Conservation (phyloP, 2,888 invertebrate species). For the Loripinus fragilis region DNA sequence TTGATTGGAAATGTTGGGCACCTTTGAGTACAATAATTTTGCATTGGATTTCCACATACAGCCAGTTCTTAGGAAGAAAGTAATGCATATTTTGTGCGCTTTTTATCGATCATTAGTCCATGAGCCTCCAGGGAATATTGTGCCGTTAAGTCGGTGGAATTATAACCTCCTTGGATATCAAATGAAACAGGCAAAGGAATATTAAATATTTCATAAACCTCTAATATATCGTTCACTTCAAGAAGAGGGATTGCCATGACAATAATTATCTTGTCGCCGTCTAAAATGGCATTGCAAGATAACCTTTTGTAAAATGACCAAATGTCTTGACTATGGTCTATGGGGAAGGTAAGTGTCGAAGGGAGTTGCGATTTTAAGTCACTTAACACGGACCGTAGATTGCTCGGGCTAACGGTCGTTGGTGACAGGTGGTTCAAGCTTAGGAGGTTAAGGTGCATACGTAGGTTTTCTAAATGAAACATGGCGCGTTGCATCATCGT, state of each 20-base stretch:
- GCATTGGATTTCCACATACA: not conserved
- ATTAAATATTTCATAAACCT: not conserved
- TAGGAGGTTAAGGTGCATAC: conserved; percentile 23
- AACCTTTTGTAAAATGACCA: conserved; percentile 30
- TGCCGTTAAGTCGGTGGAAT: not conserved
- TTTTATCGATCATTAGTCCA: not conserved
- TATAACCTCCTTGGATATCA: not conserved
- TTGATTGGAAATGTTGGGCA: not conserved
- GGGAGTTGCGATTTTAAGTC: conserved; percentile 25
- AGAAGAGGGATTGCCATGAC: not conserved
- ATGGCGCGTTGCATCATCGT: not conserved
- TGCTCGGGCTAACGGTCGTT: conserved; percentile 15
- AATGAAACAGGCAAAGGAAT: not conserved
- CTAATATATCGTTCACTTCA: not conserved
- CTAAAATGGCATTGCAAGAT: conserved; percentile 9
- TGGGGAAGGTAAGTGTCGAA: conserved; percentile 15
- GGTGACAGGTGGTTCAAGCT: conserved; percentile 10
- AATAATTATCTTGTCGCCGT: conserved; percentile 16
- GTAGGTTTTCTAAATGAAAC: conserved; percentile 18
- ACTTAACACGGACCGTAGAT: conserved; percentile 18
- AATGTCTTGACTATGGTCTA: conserved; percentile 24
- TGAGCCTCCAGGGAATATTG: not conserved
- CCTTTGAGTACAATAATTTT: not conserved
- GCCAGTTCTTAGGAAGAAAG: not conserved
- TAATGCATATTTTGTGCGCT: not conserved